Base-by-base conservation (phyloP, 2,888 invertebrate genomes). In the Eupithecia inturbata region DNA sequence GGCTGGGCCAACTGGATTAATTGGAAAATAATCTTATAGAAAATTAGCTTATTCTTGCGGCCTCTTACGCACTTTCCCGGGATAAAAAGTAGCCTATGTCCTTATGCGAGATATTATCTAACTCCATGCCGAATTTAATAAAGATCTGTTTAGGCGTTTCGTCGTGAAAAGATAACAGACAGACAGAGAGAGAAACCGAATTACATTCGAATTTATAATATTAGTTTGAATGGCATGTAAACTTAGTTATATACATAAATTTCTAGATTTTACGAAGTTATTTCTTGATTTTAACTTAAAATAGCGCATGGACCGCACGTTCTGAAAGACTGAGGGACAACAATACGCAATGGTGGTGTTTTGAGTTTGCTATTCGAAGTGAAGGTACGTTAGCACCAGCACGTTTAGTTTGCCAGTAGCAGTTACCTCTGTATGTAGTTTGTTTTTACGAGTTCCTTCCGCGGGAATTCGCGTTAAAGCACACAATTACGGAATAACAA, bases 401-500 rank as follows among this genome's bases (percentile, higher is more conserved):
- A 26, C 57, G 22, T 57, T 12, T 57, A 57, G 26, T 62, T 31
- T 62, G 28, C 62, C 31, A 16, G 62, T 62, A 62, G 49, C n/a
- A 53, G 19, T 28, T 62, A 31, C 31, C 31, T 31, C 62, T 31
- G 62, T 62, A 31, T 53, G 36, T 62, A 53, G 49, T 53, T 60
- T 39, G 28, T 68, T 63, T 53, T 62, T 36, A 39, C 7, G 41
- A 39, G 53, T 31, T 28, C 63, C 49, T 31, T 70, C 39, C 26
- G 45, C 39, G 57, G n/a, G 68, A 74, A 68, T 68, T 74, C 64
- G 36, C 71, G 60, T 71, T 71, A 39, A 12, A 64, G 39, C 72
- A 60, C 53, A 39, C 31, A 68, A 71, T 71, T 71, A 64, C 57
- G 33, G 67, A 57, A 71, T 74, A 70, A 73, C 67, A 67, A 67